Conservation (phyloP, 2,113 vertebrate species). For the Sardina pilchardus region DNA sequence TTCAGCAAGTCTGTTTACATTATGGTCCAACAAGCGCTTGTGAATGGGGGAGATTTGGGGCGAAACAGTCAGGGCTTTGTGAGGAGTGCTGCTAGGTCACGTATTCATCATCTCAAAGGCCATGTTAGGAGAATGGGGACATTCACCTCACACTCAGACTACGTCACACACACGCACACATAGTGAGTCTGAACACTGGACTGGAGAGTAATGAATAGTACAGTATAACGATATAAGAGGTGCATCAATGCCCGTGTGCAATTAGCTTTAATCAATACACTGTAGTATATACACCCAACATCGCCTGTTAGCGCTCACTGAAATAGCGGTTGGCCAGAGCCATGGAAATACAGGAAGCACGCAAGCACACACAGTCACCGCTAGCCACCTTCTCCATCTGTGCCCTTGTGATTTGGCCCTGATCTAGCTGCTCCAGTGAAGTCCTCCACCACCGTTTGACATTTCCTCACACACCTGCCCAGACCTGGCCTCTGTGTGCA, state of each 20-base stretch:
- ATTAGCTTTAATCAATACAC: not conserved
- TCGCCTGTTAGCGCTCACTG: too few species aligned
- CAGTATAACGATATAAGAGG: not conserved
- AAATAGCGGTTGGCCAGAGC: not conserved
- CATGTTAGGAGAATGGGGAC: constrained; percentile 42
- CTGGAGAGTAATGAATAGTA: not conserved
- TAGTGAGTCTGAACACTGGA: not conserved
- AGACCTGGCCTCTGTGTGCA: not conserved
- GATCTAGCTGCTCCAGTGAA: not conserved
- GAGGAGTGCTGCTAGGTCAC: not conserved
- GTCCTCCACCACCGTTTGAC: not conserved
- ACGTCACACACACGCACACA: constrained; percentile 29
- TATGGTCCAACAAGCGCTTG: constrained; percentile 34
- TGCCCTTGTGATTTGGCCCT: not conserved
- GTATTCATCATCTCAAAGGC: constrained; percentile 29
- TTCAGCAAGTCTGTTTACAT: constrained; percentile 31
- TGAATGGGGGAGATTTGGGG: constrained; percentile 48
- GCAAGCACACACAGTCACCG: not conserved
- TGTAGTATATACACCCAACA: not conserved
- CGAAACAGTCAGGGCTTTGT: constrained; percentile 56
- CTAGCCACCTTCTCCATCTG: not conserved
- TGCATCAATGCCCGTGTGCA: not conserved
- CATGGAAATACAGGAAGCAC: not conserved
- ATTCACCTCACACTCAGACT: constrained; percentile 45
- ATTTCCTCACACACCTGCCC: not conserved